Evolutionary conservation across 1,140 invertebrate species (phyloP).

Genomic region (Diorhabda carinulata): DNA sequence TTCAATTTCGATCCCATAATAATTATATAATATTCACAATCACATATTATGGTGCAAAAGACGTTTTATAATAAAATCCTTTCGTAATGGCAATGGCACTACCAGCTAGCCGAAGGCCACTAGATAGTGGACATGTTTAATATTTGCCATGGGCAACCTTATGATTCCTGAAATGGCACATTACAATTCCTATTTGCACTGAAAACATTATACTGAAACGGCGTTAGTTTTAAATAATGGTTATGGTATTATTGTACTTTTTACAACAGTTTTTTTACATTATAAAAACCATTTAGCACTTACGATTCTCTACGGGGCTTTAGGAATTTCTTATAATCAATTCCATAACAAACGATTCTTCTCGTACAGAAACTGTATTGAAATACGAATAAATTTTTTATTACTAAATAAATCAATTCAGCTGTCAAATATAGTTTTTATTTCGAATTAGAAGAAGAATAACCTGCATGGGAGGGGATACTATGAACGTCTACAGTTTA

Average conservation of each 20-base stretch:
- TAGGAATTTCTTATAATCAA: too few species aligned
- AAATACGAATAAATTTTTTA: too few species aligned
- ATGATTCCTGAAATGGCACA: neutral
- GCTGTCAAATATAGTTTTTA: too few species aligned
- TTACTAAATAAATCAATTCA: too few species aligned
- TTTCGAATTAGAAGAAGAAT: too few species aligned
- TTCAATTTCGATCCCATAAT: too few species aligned
- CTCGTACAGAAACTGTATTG: too few species aligned
- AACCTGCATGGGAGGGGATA: too few species aligned
- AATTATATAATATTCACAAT: too few species aligned
- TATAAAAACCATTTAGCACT: neutral
- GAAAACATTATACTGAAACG: neutral
- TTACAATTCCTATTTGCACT: neutral
- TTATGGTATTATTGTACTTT: neutral
- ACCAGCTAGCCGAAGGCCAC: neutral
- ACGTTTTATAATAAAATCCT: neutral
- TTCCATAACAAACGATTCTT: too few species aligned
- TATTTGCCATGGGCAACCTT: neutral
- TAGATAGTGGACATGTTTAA: slow-evolving; percentile 1
- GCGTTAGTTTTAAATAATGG: neutral
- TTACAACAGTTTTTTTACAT: neutral
- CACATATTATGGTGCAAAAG: neutral
- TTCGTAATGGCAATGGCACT: neutral
- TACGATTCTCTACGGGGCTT: neutral
- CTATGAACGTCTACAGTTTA: too few species aligned